Evolutionary conservation across 2,797 vertebrate genomes (phyloP), one percentile per base, ranked within the genome.

Genomic region (Micropoecilia bifurca): DNA sequence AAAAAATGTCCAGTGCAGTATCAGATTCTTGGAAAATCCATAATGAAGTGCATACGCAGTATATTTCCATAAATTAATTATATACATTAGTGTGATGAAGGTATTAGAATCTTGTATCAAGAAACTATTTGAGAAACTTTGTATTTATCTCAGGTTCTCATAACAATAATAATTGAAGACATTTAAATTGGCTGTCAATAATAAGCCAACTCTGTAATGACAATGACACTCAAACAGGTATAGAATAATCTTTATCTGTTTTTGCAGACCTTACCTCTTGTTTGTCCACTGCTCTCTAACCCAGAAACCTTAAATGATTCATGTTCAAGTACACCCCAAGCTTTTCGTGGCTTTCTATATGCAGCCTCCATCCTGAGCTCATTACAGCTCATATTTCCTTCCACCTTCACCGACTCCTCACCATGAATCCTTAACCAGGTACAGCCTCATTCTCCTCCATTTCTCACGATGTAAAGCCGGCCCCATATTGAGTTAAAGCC

Each of bases 381-480:
- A 85, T 89, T 75, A 89, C 6, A 47, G 71, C 83, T 71, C 59
- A 76, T 88, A 84, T 79, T 80, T 83, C 79, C 74, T 22, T 76
- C 75, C 69, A 61, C 22, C 0, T 68, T 76, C 28, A 71, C 71
- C 57, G n/a, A n/a, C 55, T 82, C 14, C 82, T 69, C 74, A 39
- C 59, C 45, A 63, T 83, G 79, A 85, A 85, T 88, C 73, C 76
- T 72, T 83, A 86, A 83, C 76, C 75, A 84, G 36, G 1, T 45
- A 71, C 7, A 55, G 57, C 68, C 39, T 71, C 47, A 0, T 78
- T 41, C 48, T 50, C 25, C 36, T 22, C 77, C 66, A 61, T n/a
- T 41, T 74, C 48, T 80, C 36, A 61, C 50, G 20, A 73, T 75
- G 33, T 75, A 45, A 46, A 69, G 48, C 75, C 48, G 73, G 75